Evolutionary conservation across 2,888 invertebrate species (phyloP).

Genomic region (Pheosia tremula): DNA sequence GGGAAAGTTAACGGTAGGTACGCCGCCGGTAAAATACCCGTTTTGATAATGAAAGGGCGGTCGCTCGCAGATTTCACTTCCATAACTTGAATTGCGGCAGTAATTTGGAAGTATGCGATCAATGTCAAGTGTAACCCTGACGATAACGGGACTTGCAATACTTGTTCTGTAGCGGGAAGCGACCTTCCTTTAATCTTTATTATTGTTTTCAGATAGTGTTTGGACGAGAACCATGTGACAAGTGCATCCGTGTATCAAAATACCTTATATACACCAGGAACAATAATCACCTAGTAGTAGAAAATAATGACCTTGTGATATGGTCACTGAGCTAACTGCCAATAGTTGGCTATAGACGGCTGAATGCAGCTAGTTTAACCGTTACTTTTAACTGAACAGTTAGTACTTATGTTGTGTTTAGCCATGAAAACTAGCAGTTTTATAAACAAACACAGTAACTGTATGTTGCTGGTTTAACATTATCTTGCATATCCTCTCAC

Average conservation of each 20-base stretch:
- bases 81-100: constrained; percentile 23
- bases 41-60: constrained; percentile 34
- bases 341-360: too few relatives aligned
- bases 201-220: background rate
- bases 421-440: too few relatives aligned
- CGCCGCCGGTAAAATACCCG: constrained; percentile 19
- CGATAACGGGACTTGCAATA: background rate
- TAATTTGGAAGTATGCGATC: constrained; percentile 17
- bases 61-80: constrained; percentile 24
- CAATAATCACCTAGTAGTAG: background rate
- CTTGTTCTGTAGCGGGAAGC: background rate
- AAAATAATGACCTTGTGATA: too few relatives aligned
- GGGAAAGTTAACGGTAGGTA: constrained; percentile 35
- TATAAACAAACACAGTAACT: too few relatives aligned
- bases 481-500: background rate
- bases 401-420: too few relatives aligned
- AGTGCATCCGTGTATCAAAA: background rate
- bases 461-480: too few relatives aligned
- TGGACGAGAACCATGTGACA: background rate
- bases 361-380: too few relatives aligned
- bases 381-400: too few relatives aligned
- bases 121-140: constrained; percentile 15
- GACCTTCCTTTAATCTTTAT: background rate
- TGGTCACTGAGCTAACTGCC: too few relatives aligned
- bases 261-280: background rate